These are phyloP conservation scores for Micrasema minimum DNA, from an alignment of 1,140 invertebrate species.

Conservation along the genomic window DNA sequence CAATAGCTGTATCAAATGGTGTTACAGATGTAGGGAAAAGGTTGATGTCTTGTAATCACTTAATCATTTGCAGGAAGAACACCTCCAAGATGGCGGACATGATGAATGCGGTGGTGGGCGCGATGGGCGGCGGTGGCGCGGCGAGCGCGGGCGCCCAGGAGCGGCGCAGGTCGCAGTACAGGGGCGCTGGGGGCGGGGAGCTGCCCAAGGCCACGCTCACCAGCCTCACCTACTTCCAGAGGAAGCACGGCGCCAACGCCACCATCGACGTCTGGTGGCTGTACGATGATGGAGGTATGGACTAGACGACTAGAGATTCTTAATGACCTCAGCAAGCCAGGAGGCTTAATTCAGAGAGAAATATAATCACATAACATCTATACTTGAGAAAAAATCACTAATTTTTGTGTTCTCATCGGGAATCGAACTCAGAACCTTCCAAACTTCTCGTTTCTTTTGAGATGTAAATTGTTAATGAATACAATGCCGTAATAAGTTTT, in stretches of 20 bases:
- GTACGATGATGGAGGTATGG: slow-evolving; percentile 88
- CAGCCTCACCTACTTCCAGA: slow-evolving; percentile 74
- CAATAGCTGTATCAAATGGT: too few relatives aligned
- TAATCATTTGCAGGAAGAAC: slow-evolving; percentile 23
- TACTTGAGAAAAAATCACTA: too few relatives aligned
- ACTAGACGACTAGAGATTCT: not conserved
- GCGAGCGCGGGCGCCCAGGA: slow-evolving; percentile 33
- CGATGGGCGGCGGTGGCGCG: slow-evolving; percentile 38
- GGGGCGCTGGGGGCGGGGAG: slow-evolving; percentile 65
- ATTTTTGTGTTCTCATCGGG: too few relatives aligned
- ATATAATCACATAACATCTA: too few relatives aligned
- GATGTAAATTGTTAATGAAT: too few relatives aligned
- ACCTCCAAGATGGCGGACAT: slow-evolving; percentile 50
- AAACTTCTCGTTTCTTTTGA: too few relatives aligned
- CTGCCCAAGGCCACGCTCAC: slow-evolving; percentile 66
- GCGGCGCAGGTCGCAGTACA: slow-evolving; percentile 57
- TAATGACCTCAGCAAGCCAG: too few relatives aligned
- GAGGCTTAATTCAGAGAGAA: too few relatives aligned
- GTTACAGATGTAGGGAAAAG: too few relatives aligned
- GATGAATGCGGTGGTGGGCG: slow-evolving; percentile 46
- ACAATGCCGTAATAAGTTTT: too few relatives aligned
- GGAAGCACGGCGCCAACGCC: slow-evolving; percentile 77
- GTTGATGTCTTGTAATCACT: too few relatives aligned
- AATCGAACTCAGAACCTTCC: too few relatives aligned
- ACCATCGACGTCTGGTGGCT: slow-evolving; percentile 99